A percentile compares a stretch with the other conserved stretches of the same genome.
These are phyloP conservation scores for Lycaena phlaeas DNA, from an alignment of 2,888 invertebrate genomes.

Conservation along the genomic window DNA sequence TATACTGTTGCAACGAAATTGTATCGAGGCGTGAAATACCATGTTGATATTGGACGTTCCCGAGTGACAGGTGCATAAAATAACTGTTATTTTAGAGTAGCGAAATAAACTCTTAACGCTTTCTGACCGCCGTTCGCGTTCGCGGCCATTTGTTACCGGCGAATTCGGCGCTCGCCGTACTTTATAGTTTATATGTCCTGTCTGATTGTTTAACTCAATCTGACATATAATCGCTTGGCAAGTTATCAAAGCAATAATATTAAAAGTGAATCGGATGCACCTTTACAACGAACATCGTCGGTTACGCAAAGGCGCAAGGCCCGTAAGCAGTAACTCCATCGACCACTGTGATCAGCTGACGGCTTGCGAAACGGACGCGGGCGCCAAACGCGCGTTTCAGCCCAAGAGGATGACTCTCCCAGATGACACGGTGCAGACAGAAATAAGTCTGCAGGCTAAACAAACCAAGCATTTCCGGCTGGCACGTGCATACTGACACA, in stretches of 20 bases:
- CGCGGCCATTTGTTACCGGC: conserved; percentile 2
- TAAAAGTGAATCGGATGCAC: conserved; percentile 15
- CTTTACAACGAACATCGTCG: conserved; percentile 20
- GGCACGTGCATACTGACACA: conserved; percentile 47
- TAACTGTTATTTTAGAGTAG: conserved; percentile 27
- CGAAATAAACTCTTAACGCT: conserved; percentile 21
- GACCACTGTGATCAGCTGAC: conserved; percentile 22
- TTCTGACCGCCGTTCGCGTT: conserved; percentile 14
- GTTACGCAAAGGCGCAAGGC: conserved; percentile 34
- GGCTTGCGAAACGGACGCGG: conserved; percentile 52
- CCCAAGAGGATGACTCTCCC: conserved; percentile 56
- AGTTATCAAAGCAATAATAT: conserved; percentile 19
- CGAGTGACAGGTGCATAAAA: conserved; percentile 39
- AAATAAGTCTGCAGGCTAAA: conserved; percentile 68
- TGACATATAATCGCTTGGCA: conserved; percentile 16
- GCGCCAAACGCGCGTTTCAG: conserved; percentile 35
- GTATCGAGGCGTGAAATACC: conserved; percentile 25
- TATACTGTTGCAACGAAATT: conserved; percentile 13
- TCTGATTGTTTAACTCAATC: conserved; percentile 7
- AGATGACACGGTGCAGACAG: conserved; percentile 57
- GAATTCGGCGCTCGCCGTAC: neutral
- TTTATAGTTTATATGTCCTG: conserved; percentile 4
- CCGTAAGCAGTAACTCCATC: conserved; percentile 33
- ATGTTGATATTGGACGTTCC: conserved; percentile 44
- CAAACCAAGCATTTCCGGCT: conserved; percentile 65